Evolutionary conservation across 1,140 invertebrate species (phyloP).

Genomic region (Pseudobourletiella spinata): DNA sequence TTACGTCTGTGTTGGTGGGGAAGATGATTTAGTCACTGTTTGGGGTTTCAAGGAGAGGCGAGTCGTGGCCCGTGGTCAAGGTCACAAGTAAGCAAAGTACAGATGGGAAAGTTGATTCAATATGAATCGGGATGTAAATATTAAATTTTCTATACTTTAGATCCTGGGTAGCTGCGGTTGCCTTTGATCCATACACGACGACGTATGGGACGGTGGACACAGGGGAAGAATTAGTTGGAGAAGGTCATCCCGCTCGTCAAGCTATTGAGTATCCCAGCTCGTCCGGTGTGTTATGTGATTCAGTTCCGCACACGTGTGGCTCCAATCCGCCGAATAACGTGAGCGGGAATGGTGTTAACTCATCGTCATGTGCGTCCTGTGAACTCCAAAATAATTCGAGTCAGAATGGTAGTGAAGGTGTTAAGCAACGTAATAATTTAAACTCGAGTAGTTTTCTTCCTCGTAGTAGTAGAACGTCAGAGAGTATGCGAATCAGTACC

Average conservation of each 20-base stretch:
- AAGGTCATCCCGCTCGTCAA: constrained; percentile 29
- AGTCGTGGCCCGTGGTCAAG: constrained; percentile 91
- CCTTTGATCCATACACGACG: constrained; percentile 88
- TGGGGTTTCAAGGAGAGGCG: constrained; percentile 88
- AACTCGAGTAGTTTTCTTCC: constrained; percentile 27
- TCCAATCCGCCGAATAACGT: not conserved
- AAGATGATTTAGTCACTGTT: constrained; percentile 97
- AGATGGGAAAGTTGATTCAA: not conserved
- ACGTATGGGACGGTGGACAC: constrained; percentile 45
- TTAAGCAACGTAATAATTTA: not conserved
- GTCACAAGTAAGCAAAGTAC: constrained; percentile 44
- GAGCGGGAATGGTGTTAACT: not conserved
- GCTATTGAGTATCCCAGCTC: constrained; percentile 36
- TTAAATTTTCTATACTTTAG: constrained; percentile 41
- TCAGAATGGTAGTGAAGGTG: constrained; percentile 25
- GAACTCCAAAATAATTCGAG: constrained; percentile 8
- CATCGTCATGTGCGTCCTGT: constrained; percentile 8
- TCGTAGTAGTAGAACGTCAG: constrained; percentile 35
- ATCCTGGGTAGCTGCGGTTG: constrained; percentile 95
- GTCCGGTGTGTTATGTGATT: constrained; percentile 44
- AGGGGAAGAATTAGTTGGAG: constrained; percentile 36
- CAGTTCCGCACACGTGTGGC: constrained; percentile 38
- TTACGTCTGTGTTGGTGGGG: constrained; percentile 92
- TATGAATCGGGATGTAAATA: not conserved
- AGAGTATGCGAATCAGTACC: constrained; percentile 26